These are phyloP conservation scores for Atta colombica DNA, from an alignment of 1,140 invertebrate genomes.

Conservation along the genomic window DNA sequence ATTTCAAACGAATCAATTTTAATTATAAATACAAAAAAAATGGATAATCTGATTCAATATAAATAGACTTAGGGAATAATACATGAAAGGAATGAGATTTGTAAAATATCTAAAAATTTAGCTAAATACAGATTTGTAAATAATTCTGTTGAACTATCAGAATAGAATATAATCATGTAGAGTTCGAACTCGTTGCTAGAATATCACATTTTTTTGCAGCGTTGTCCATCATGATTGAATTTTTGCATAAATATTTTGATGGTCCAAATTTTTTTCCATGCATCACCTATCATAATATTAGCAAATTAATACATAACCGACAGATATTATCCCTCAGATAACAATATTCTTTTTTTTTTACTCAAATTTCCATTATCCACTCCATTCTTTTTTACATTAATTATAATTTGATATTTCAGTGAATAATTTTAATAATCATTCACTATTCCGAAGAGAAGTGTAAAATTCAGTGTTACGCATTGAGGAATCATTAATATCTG, in stretches of 20 bases:
- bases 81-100: neutral
- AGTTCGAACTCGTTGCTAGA: too few relatives aligned
- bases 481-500: neutral
- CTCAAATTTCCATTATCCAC: neutral
- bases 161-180: too few relatives aligned
- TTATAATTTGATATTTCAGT: neutral
- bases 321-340: neutral
- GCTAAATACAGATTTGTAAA: too few relatives aligned
- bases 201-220: too few relatives aligned
- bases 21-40: neutral
- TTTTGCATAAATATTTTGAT: too few relatives aligned
- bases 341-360: neutral
- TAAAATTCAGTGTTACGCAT: neutral
- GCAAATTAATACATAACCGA: neutral
- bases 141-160: too few relatives aligned
- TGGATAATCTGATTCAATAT: neutral
- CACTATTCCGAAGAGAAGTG: neutral
- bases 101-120: too few relatives aligned
- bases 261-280: too few relatives aligned
- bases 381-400: neutral
- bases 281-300: neutral
- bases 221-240: too few relatives aligned
- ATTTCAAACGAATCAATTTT: neutral
- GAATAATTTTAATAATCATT: neutral
- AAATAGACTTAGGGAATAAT: neutral